Evolutionary conservation across 2,113 vertebrate genomes (phyloP).

Genomic region (Crypturellus undulatus): DNA sequence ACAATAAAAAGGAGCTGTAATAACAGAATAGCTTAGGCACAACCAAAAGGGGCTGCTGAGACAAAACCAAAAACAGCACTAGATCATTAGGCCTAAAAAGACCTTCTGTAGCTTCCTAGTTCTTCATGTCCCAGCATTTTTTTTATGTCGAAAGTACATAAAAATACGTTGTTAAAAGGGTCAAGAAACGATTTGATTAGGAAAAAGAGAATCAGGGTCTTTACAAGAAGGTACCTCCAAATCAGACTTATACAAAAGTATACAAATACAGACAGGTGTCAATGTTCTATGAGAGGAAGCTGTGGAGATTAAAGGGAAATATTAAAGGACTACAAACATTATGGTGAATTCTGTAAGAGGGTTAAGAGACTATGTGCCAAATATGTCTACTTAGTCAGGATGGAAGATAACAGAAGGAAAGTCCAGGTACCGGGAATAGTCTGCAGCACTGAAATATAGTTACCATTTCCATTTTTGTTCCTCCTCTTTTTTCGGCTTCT

Average conservation of each 20-base stretch:
- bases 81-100: not conserved
- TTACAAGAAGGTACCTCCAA: not conserved
- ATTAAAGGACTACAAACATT: not conserved
- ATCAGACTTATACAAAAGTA: not conserved
- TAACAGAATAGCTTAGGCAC: not conserved
- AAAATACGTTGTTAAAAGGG: not conserved
- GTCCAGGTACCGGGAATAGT: not conserved
- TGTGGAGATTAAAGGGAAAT: conserved; percentile 1
- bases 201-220: not conserved
- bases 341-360: not conserved
- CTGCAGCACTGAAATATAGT: conserved; percentile 44
- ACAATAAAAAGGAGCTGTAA: not conserved
- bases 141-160: not conserved
- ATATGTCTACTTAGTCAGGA: conserved; percentile 18
- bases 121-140: not conserved
- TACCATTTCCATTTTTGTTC: conserved; percentile 99
- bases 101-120: not conserved
- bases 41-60: conserved; percentile 13
- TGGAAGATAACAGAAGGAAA: not conserved
- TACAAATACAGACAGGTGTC: not conserved
- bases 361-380: not conserved
- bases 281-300: not conserved
- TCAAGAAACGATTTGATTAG: not conserved
- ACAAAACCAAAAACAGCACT: not conserved
- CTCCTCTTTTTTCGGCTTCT: conserved; percentile 92